A percentile compares a stretch with the other conserved stretches of the same genome.
Evolutionary conservation across 2,113 vertebrate species (phyloP).

Genomic region (Pipa parva): DNA sequence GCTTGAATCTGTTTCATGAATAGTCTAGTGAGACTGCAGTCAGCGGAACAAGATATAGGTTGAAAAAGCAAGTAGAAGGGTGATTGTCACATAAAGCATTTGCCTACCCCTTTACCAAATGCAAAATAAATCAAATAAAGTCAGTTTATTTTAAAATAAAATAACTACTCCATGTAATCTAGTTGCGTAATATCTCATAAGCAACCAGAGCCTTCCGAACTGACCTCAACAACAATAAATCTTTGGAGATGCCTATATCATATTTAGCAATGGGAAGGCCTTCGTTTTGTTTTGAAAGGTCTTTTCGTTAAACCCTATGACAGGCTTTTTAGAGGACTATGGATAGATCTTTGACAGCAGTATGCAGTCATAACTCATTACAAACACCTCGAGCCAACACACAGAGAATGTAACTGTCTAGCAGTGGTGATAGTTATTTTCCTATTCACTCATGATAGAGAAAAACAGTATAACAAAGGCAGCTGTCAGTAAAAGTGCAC

Average conservation of each 20-base stretch:
- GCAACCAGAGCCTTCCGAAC: too few relatives aligned
- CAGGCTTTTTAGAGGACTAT: conserved; percentile 1
- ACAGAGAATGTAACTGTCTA: conserved; percentile 46
- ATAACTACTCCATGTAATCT: too few relatives aligned
- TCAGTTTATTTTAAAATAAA: too few relatives aligned
- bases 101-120: too few relatives aligned
- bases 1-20: too few relatives aligned
- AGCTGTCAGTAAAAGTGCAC: conserved; percentile 52
- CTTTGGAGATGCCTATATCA: conserved; percentile 7
- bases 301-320: conserved; percentile 2
- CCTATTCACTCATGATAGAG: conserved; percentile 41
- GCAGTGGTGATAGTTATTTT: conserved; percentile 51
- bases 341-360: conserved; percentile 15
- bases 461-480: conserved; percentile 49
- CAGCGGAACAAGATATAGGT: too few relatives aligned
- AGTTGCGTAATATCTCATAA: too few relatives aligned
- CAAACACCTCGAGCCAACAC: conserved; percentile 37
- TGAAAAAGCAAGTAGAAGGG: too few relatives aligned
- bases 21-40: too few relatives aligned
- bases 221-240: neutral
- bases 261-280: conserved; percentile 1
- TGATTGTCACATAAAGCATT: too few relatives aligned
- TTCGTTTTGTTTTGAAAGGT: conserved; percentile 13
- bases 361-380: conserved; percentile 12
- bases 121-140: too few relatives aligned